Evolutionary conservation across 1,140 invertebrate genomes (phyloP), one percentile per base, ranked within the genome.

Genomic region (Globodera ellingtonae): DNA sequence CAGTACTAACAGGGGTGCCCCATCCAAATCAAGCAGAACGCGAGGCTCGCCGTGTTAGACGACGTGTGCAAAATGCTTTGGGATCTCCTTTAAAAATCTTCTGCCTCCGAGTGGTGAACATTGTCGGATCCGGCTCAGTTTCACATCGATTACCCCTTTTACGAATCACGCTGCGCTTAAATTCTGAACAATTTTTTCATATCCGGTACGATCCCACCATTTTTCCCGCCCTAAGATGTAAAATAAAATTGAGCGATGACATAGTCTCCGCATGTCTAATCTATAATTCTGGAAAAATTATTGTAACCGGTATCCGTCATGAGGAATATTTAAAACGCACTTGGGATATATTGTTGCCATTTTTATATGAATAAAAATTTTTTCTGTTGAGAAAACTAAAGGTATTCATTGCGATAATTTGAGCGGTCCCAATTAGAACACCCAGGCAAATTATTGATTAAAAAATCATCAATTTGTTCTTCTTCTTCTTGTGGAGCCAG

Each of bases 181-280:
- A n/a, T 50, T 6, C 47, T n/a, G n/a, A 35, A 1, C 15, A n/a
- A 6, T 35, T 72, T 21, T 44, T 9, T 9, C 9, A 18, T n/a
- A 21, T 72, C 8, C 35, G n/a, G 7, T 72, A 72, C 9, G 71
- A 72, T n/a, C 71, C 24, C 8, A n/a, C 71, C 7, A 72, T 72
- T n/a, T 72, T 72, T 4, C 71, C 71, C 15, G 71, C 71, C n/a
- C 24, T 72, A 9, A 4, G 71, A 7, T 72, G 47, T 56, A 72
- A 72, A 44, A 44, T 72, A 21, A 72, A 44, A 44, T 21, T 50
- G 7, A 44, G 21, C n/a, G 71, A 44, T 35, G 7, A 46, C 3
- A 72, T 35, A 21, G 71, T n/a, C n/a, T 8, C 7, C 4, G 7
- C 71, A 6, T 72, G 35, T 44, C 9, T 72, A 3, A 72, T 72